phyloP scores from a whole-genome alignment of 1,140 invertebrate genomes.

The Physella acuta region DNA sequence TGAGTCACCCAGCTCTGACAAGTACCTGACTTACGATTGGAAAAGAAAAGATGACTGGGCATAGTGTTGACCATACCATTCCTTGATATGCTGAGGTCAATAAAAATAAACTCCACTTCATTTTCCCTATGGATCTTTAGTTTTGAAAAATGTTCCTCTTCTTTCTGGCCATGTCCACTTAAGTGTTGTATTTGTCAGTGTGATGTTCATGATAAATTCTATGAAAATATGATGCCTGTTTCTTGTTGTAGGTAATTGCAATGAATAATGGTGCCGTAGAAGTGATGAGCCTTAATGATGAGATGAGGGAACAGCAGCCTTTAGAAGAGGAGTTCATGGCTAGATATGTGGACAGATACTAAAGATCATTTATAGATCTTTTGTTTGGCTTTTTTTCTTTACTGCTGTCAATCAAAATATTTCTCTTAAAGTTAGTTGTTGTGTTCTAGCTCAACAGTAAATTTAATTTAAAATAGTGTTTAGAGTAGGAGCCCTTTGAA shows the following conservation, averaged over 20 bases:
- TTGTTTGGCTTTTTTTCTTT: too few species aligned
- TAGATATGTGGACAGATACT: slow-evolving; percentile 42
- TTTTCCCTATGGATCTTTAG: not conserved
- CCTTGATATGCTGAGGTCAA: too few species aligned
- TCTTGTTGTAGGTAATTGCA: slow-evolving; percentile 32
- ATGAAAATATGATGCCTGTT: not conserved
- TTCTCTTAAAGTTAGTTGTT: too few species aligned
- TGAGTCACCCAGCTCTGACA: too few species aligned
- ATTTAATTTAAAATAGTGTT: too few species aligned
- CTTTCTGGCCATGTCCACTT: not conserved
- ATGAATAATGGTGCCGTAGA: slow-evolving; percentile 37
- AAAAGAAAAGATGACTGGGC: too few species aligned
- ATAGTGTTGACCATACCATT: too few species aligned
- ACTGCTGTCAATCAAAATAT: too few species aligned
- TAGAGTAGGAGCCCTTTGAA: too few species aligned
- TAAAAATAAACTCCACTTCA: not conserved
- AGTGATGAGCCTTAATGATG: slow-evolving; percentile 40
- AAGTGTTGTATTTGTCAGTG: not conserved
- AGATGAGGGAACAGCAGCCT: slow-evolving; percentile 39
- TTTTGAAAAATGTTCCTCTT: not conserved
- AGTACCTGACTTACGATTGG: too few species aligned
- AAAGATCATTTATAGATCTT: too few species aligned
- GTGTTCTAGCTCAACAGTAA: too few species aligned
- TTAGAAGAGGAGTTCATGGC: slow-evolving; percentile 46
- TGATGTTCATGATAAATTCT: not conserved